Evolutionary conservation across 2,888 invertebrate species (phyloP).

Genomic region (Biston betularia): DNA sequence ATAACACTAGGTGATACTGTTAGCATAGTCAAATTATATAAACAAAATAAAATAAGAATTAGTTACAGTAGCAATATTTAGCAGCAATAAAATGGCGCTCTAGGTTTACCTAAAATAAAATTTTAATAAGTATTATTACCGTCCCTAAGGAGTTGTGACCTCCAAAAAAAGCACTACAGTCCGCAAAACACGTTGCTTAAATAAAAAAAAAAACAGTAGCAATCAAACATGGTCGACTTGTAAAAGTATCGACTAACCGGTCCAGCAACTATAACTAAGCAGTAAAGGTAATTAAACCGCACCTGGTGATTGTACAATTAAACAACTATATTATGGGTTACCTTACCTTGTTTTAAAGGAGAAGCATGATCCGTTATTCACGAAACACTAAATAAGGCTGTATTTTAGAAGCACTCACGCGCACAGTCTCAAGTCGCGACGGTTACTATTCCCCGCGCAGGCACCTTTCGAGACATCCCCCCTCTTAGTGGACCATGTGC

Average conservation of each 20-base stretch:
- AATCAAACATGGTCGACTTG: constrained; percentile 42
- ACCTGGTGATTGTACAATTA: not conserved
- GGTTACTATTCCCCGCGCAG: constrained; percentile 33
- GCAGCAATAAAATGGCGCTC: no score
- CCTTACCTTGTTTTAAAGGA: constrained; percentile 33
- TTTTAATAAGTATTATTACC: not conserved
- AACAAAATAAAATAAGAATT: no score
- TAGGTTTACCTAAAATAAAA: no score
- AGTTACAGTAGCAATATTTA: no score
- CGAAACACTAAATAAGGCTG: constrained; percentile 34
- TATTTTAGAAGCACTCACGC: constrained; percentile 41
- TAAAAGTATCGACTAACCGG: constrained; percentile 46
- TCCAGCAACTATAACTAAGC: constrained; percentile 29
- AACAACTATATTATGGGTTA: constrained; percentile 3
- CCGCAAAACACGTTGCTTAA: constrained; percentile 29
- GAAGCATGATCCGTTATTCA: constrained; percentile 36
- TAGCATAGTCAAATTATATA: no score
- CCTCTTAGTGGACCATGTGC: constrained; percentile 3
- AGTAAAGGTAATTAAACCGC: constrained; percentile 1
- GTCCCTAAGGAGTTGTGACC: not conserved
- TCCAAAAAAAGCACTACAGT: constrained; percentile 7
- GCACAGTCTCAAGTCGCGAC: constrained; percentile 32
- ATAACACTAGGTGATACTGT: no score
- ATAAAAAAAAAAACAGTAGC: constrained; percentile 42
- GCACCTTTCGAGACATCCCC: constrained; percentile 22